phyloP scores from a whole-genome alignment of 2,888 invertebrate species.

The Hirtodrosophila histrioides region DNA sequence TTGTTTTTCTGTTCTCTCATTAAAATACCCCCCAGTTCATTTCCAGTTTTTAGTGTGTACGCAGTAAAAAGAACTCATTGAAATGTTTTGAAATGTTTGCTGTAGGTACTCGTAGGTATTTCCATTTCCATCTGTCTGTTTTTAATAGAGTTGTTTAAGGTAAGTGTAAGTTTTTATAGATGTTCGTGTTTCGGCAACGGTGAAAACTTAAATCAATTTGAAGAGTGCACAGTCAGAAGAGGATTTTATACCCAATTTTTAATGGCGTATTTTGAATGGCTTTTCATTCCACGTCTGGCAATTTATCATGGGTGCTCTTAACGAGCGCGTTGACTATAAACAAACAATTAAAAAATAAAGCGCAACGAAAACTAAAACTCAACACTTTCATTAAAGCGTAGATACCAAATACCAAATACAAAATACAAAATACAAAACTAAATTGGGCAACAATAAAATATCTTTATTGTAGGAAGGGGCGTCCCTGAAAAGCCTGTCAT shows the following conservation, averaged over 20 bases:
- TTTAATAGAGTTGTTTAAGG: slow-evolving; percentile 74
- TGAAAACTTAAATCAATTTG: slow-evolving; percentile 72
- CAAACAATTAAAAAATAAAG: slow-evolving; percentile 73
- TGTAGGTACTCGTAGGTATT: slow-evolving; percentile 17
- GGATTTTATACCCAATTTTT: slow-evolving; percentile 57
- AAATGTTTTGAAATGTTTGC: slow-evolving; percentile 66
- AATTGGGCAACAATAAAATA: slow-evolving; percentile 77
- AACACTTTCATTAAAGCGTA: slow-evolving; percentile 71
- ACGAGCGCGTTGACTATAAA: slow-evolving; percentile 73
- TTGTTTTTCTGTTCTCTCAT: slow-evolving; percentile 50
- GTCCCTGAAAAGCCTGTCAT: slow-evolving; percentile 59
- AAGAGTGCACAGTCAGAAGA: slow-evolving; percentile 36
- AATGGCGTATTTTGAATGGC: slow-evolving; percentile 69
- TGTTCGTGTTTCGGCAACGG: slow-evolving; percentile 63
- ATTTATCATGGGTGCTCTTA: slow-evolving; percentile 72
- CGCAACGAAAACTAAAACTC: slow-evolving; percentile 73
- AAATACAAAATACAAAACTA: slow-evolving; percentile 41
- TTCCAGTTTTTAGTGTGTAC: slow-evolving; percentile 29
- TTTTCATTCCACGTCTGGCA: slow-evolving; percentile 60
- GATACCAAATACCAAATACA: slow-evolving; percentile 30
- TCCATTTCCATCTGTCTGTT: slow-evolving; percentile 1
- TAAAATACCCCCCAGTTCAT: slow-evolving; percentile 40
- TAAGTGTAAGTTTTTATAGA: slow-evolving; percentile 65
- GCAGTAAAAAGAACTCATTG: slow-evolving; percentile 44
- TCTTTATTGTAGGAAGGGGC: slow-evolving; percentile 39